Conservation (phyloP, 2,113 vertebrate species). For the Clupea harengus region DNA sequence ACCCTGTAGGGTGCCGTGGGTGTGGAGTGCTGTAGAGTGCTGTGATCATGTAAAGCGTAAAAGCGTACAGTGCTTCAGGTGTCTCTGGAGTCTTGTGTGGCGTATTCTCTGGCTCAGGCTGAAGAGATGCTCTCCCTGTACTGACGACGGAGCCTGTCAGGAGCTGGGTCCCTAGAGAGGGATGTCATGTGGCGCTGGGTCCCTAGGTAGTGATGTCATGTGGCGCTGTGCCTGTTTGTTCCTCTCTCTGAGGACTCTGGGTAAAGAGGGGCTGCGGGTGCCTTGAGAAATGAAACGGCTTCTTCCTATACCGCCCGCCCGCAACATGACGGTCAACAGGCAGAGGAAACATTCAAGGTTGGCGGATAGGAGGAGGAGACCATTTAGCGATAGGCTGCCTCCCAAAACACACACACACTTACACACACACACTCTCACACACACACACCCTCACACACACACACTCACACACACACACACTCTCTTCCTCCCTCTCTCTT, state of each 20-base stretch:
- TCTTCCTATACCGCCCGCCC: no score
- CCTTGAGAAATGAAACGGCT: conserved; percentile 24
- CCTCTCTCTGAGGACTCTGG: no score
- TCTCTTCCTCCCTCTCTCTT: neutral
- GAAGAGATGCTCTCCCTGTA: neutral
- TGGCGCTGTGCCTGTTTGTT: neutral
- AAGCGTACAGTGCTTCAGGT: neutral
- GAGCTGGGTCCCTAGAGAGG: neutral
- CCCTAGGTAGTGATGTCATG: neutral
- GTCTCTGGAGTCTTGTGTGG: neutral
- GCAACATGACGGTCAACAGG: conserved; percentile 19
- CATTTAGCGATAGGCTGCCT: conserved; percentile 11
- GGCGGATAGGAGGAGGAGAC: conserved; percentile 17
- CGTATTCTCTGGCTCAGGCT: neutral
- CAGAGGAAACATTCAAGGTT: conserved; percentile 18
- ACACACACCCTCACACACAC: no score
- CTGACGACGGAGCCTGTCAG: neutral
- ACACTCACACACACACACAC: no score
- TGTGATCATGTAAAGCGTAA: neutral
- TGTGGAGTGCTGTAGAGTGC: no score
- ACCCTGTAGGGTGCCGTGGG: no score
- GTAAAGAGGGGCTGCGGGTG: neutral
- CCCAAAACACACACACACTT: no score
- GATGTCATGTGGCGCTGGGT: neutral
- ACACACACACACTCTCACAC: no score